Conservation (phyloP, 2,113 vertebrate species). For the Anguilla rostrata region DNA sequence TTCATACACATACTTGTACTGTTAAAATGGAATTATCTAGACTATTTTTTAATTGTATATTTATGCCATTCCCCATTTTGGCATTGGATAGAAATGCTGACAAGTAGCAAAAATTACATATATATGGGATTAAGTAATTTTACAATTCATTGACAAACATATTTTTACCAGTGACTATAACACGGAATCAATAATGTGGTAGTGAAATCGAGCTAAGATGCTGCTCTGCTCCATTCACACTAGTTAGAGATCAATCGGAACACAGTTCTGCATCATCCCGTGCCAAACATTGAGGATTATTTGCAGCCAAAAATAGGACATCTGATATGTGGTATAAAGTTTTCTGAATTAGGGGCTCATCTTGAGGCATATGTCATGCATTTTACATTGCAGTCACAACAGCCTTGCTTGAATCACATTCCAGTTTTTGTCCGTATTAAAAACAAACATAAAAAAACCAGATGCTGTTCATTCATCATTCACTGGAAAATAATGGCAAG, state of each 20-base stretch:
- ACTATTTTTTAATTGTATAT: neutral
- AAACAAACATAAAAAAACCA: neutral
- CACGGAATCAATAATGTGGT: too few relatives aligned
- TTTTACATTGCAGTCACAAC: neutral
- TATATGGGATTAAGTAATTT: too few relatives aligned
- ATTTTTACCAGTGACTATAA: too few relatives aligned
- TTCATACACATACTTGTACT: neutral
- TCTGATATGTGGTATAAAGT: neutral
- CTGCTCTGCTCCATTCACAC: too few relatives aligned
- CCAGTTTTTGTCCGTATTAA: neutral
- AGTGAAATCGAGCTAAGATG: too few relatives aligned
- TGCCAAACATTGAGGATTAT: neutral
- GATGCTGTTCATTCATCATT: neutral
- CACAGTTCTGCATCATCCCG: neutral
- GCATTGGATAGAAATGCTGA: neutral
- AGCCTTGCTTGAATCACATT: neutral
- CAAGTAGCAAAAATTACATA: neutral
- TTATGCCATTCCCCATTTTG: neutral
- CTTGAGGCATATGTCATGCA: constrained; percentile 21
- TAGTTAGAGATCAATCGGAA: neutral
- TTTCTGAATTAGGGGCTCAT: constrained; percentile 41
- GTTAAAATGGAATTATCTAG: neutral
- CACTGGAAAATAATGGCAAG: constrained; percentile 21
- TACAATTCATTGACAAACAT: too few relatives aligned
- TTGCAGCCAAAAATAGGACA: neutral